Evolutionary conservation across 1,140 invertebrate species (phyloP).

Genomic region (Druon quercuslanigerum): DNA sequence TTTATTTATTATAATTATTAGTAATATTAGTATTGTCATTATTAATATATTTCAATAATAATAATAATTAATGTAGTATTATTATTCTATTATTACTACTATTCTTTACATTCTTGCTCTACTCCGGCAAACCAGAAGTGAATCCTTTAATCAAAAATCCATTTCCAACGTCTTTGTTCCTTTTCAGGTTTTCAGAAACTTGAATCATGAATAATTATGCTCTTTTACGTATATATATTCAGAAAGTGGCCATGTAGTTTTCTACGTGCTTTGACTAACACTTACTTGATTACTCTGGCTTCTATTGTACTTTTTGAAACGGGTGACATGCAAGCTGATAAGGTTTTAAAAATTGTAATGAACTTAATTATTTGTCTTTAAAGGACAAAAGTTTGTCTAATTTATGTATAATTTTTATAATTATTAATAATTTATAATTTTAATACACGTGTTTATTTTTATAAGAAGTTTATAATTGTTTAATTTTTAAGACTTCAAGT

Average conservation of each 20-base stretch:
- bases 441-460: no score
- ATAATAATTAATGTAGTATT: no score
- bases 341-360: not conserved
- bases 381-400: no score
- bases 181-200: not conserved
- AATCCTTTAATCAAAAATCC: not conserved
- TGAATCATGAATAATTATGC: not conserved
- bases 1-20: no score
- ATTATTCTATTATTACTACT: no score
- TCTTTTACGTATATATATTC: not conserved
- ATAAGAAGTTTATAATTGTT: no score
- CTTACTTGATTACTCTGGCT: not conserved
- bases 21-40: no score
- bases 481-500: no score
- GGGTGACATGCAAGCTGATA: not conserved
- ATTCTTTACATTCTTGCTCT: not conserved
- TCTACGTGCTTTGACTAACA: not conserved
- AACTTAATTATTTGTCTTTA: no score
- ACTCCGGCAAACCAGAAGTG: not conserved
- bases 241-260: not conserved
- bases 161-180: not conserved
- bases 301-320: not conserved
- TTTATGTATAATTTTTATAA: no score
- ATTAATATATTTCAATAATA: no score
- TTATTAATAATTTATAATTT: no score